Base-by-base conservation (phyloP, 35 echinoderm and acorn worm genomes). In the Heliocidaris tuberculata region DNA sequence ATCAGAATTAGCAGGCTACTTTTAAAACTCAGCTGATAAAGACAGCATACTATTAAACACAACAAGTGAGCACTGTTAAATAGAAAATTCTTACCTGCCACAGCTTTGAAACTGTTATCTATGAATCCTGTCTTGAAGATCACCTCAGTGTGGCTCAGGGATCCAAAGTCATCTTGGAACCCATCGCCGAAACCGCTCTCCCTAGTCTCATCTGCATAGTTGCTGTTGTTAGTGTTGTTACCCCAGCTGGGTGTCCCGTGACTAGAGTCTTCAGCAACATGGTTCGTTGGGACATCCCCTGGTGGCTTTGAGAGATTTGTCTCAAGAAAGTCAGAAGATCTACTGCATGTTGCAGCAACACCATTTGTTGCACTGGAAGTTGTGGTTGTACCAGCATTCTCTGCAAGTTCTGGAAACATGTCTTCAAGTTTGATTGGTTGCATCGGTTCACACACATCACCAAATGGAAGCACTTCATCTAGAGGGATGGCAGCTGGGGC, bases 101-200 rank as follows among this genome's bases (percentile, higher is more conserved):
- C 87, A 42, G 87, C 47, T 48, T 89, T 89, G 87, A 89, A 89
- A 30, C 27, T 78, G 65, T 42, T 48, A 89, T 89, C 87, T 17
- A 89, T 48, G 87, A 89, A 42, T 32, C 87, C 87, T 1, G 47
- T 89, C 87, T 89, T 89, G 87, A 89, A 89, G 31, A 89, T 89
- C 87, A 89, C 87, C 21, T 89, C 87, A 7, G 87, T 89, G 10
- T 89, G 31, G 87, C 31, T 89, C 87, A 89, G 32, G 9, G 87
- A 42, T 17, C 87, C 87, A 89, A 89, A 89, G 87, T 89, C 87
- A 89, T 89, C 87, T n/a, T 30, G 29, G 31, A 89, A 89, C 31
- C 87, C 87, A 42, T 24, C 87, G 42, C 32, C 47, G 21, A 30
- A 29, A 86, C 85, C 31, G 31, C 52, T 56, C 65, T 78, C 65